Base-by-base conservation (phyloP, 1,140 invertebrate genomes). In the Neodiprion lecontei region DNA sequence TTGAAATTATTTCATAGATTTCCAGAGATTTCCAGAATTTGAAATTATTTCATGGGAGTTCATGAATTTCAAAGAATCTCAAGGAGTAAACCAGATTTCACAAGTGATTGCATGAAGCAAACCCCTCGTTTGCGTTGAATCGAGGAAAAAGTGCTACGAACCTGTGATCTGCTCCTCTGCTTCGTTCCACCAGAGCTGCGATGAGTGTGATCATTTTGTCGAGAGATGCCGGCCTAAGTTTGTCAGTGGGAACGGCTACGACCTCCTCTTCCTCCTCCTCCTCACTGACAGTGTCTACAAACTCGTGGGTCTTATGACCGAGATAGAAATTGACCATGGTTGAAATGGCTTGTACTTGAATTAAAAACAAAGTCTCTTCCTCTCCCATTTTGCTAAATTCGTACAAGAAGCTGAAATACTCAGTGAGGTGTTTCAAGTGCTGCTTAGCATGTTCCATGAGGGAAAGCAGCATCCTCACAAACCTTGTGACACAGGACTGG, bases 301-400 rank as follows among this genome's bases (percentile, higher is more conserved):
- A 91, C 82, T 93, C 91, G 76, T 92, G 90, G 7, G 89, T 89
- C 79, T 93, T 96, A 76, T 96, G 94, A 8, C 95, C 95, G 67
- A 98, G 89, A 89, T 98, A 98, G 87, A 98, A 98, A 80, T 94
- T 94, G 7, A 97, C 93, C 91, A 98, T 95, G 9, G 93, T 96
- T 21, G 95, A 94, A 53, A 98, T 97, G 14, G 96, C 93, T 78
- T 96, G 94, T 47, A 96, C 93, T 49, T 94, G 91, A 70, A 98
- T 91, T 75, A 98, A 88, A 86, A 98, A 98, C 81, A 94, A 90
- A 28, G 94, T 94, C 84, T 98, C 97, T 78, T 97, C 96, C 74
- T 97, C 96, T 1, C 97, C 97, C 94, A 98, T 96, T 85, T 97
- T 96, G 78, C 96, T 96, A 86, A 98, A 98, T 85, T 98, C 97